Percentiles rank a stretch among this genome's conserved stretches.
These are phyloP conservation scores for Macaria notata DNA, from an alignment of 2,888 invertebrate species.

Conservation along the genomic window DNA sequence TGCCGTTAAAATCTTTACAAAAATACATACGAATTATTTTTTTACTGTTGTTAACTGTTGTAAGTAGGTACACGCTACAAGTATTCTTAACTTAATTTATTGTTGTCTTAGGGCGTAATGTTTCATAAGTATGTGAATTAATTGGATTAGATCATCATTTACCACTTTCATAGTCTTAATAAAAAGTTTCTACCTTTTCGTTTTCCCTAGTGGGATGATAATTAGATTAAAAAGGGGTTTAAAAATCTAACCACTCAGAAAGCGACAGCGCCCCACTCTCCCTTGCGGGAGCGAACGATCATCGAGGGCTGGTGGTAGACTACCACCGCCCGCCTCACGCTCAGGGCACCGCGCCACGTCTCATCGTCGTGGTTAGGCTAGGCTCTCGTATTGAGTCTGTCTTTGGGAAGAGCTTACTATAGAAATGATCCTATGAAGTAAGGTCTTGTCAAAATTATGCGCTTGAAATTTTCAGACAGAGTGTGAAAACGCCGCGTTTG, in stretches of 20 bases:
- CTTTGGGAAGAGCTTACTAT: slow-evolving; percentile 36
- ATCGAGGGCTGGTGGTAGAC: slow-evolving; percentile 33
- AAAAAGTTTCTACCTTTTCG: too few relatives aligned
- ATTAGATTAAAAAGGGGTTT: slow-evolving; percentile 5
- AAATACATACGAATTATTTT: too few relatives aligned
- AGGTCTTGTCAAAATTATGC: slow-evolving; percentile 10
- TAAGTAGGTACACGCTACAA: too few relatives aligned
- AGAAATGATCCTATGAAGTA: slow-evolving; percentile 39
- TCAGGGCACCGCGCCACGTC: slow-evolving; percentile 38
- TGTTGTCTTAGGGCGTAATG: too few relatives aligned
- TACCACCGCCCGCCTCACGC: slow-evolving; percentile 36
- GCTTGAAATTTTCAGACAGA: not conserved
- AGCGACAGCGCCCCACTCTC: slow-evolving; percentile 31
- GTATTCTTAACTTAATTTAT: too few relatives aligned
- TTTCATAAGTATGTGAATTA: too few relatives aligned
- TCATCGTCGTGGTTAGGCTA: slow-evolving; percentile 34
- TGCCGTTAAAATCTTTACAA: too few relatives aligned
- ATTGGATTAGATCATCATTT: too few relatives aligned
- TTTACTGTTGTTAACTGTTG: too few relatives aligned
- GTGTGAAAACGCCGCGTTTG: not conserved
- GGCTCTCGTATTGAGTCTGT: slow-evolving; percentile 31
- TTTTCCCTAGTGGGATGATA: too few relatives aligned
- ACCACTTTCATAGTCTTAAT: too few relatives aligned
- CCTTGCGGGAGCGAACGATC: slow-evolving; percentile 35
- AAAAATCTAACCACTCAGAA: slow-evolving; percentile 19